These are phyloP conservation scores for Abscondita cerata DNA, from an alignment of 2,888 invertebrate genomes.

Conservation along the genomic window DNA sequence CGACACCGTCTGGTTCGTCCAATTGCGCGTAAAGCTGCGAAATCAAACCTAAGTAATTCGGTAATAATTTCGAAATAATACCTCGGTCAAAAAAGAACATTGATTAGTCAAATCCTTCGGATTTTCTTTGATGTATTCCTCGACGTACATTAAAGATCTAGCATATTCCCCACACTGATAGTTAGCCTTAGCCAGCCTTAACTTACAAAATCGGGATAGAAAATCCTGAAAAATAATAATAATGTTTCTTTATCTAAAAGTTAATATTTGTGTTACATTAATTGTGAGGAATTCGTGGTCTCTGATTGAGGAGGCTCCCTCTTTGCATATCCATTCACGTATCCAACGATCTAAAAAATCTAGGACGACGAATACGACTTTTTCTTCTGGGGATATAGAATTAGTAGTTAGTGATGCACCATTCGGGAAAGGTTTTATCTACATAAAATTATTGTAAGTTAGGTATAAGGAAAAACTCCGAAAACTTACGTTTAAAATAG, in stretches of 20 bases:
- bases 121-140: slow-evolving; percentile 71
- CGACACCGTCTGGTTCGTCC: slow-evolving; percentile 90
- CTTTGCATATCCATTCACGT: slow-evolving; percentile 65
- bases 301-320: slow-evolving; percentile 43
- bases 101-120: slow-evolving; percentile 65
- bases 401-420: not conserved
- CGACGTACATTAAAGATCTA: slow-evolving; percentile 77
- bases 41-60: slow-evolving; percentile 1
- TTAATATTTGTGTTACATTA: slow-evolving; percentile 39
- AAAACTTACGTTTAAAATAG: slow-evolving; percentile 45
- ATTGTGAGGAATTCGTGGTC: slow-evolving; percentile 48
- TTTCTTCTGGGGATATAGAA: slow-evolving; percentile 44
- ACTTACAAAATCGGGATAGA: slow-evolving; percentile 58
- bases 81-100: slow-evolving; percentile 68
- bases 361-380: slow-evolving; percentile 73
- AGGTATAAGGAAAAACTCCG: not conserved
- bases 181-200: slow-evolving; percentile 74
- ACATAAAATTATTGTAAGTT: not conserved
- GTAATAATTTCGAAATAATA: slow-evolving; percentile 25
- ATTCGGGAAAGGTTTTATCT: slow-evolving; percentile 7
- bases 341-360: slow-evolving; percentile 82
- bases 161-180: slow-evolving; percentile 78
- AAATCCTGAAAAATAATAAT: no score
- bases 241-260: no score
- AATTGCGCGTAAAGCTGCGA: slow-evolving; percentile 86